Evolutionary conservation across 2,888 invertebrate species (phyloP), one percentile per base, ranked within the genome.

Genomic region (Acleris literana): DNA sequence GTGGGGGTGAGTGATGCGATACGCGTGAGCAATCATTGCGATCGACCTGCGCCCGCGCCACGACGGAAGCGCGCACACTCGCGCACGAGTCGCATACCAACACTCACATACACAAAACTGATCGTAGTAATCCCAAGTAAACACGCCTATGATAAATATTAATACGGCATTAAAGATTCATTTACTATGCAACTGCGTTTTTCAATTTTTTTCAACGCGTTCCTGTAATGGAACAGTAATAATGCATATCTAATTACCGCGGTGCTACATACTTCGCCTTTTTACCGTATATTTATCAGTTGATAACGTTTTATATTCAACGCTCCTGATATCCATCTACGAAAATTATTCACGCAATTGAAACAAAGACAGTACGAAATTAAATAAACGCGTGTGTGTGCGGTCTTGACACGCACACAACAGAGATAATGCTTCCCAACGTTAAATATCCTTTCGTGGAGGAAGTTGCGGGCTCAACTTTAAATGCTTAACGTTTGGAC

Each of bases 21-120:
- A 92, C 92, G 92, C 91, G 91, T 90, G 88, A 88, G 88, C 89
- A 90, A 87, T 88, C 90, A 84, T 87, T 79, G 83, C 88, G 89
- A 90, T 87, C 90, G 87, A 82, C 87, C 90, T 85, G 63, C 64
- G 63, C 88, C 81, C 76, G 90, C 89, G 88, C 90, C 85, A 83
- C 86, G 87, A 90, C 86, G 88, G 87, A 89, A 85, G 83, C 78
- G 78, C 84, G 75, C 80, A 83, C 84, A 80, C 75, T 76, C 63
- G 66, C 64, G 54, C 69, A 61, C 25, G 29, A 64, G 49, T 68
- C 69, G 59, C 48, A 60, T 53, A 64, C 60, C 59, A 55, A 69
- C 71, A 75, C 69, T 52, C 74, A 76, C 76, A 76, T 74, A 74
- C 70, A 71, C 64, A 72, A 33, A 62, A 56, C 69, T 59, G 49